Evolutionary conservation across 2,888 invertebrate species (phyloP).

Genomic region (Noctua janthina): DNA sequence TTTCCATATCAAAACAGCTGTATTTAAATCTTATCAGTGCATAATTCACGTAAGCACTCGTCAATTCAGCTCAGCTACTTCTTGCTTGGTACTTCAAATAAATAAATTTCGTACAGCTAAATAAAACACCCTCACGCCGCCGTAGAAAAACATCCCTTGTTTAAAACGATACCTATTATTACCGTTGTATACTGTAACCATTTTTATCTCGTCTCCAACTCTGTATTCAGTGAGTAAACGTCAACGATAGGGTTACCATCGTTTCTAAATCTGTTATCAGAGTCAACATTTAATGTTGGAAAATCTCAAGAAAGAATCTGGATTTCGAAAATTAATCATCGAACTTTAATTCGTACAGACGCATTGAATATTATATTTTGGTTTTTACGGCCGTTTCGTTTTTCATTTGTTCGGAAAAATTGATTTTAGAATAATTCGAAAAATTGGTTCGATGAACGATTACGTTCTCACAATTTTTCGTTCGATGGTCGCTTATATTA

Average conservation of each 20-base stretch:
- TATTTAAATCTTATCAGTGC: too few relatives aligned
- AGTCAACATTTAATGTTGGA: neutral
- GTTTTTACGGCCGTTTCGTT: neutral
- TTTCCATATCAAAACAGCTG: too few relatives aligned
- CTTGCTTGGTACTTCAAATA: slow-evolving; percentile 4
- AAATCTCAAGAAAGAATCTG: neutral
- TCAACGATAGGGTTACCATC: slow-evolving; percentile 63
- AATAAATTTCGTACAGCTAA: slow-evolving; percentile 11
- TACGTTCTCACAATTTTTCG: neutral
- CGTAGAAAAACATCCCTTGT: slow-evolving; percentile 53
- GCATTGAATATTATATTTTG: neutral
- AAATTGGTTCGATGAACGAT: neutral
- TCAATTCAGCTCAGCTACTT: neutral
- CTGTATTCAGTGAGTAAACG: slow-evolving; percentile 70
- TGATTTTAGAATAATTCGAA: neutral
- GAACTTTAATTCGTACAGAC: neutral
- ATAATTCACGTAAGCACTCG: neutral
- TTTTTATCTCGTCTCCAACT: slow-evolving; percentile 66
- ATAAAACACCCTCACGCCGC: slow-evolving; percentile 37
- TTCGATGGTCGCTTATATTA: neutral
- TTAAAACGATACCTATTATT: slow-evolving; percentile 69
- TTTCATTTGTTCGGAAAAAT: neutral
- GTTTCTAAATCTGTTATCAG: slow-evolving; percentile 5
- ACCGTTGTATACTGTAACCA: slow-evolving; percentile 64
- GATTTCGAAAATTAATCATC: neutral